Percentiles rank a stretch among this genome's conserved stretches.
phyloP scores from a whole-genome alignment of 35 echinoderm and acorn worm species.

The Ptychodera flava region DNA sequence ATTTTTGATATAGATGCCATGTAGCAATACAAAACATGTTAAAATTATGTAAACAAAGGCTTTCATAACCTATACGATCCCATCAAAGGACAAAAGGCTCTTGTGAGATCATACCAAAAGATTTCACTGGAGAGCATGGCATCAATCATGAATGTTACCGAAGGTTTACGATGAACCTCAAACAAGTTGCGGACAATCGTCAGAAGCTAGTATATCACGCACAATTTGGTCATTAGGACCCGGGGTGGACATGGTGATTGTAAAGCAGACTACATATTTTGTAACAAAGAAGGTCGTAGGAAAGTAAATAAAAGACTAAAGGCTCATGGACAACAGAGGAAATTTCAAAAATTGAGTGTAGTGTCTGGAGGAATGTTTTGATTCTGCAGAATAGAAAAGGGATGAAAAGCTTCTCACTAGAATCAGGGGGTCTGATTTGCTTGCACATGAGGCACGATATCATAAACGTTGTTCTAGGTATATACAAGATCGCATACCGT shows the following conservation, averaged over 20 bases:
- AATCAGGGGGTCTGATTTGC: conserved; percentile 21
- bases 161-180: conserved; percentile 7
- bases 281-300: conserved; percentile 9
- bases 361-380: not conserved
- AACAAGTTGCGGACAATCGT: not conserved
- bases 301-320: conserved; percentile 8
- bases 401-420: not conserved
- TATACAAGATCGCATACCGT: too few species aligned
- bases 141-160: conserved; percentile 1
- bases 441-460: conserved; percentile 10
- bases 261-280: conserved; percentile 31
- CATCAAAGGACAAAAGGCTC: not conserved
- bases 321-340: conserved; percentile 15
- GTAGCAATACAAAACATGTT: not conserved
- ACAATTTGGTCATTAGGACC: not conserved
- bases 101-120: not conserved
- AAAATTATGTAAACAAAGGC: not conserved
- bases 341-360: not conserved
- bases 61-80: not conserved
- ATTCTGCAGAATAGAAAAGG: not conserved
- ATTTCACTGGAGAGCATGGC: not conserved
- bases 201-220: not conserved
- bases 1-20: not conserved
- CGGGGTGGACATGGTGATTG: not conserved
- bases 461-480: too few species aligned